Conservation (phyloP, 1,140 invertebrate species). For the Psilanteris sp. region DNA sequence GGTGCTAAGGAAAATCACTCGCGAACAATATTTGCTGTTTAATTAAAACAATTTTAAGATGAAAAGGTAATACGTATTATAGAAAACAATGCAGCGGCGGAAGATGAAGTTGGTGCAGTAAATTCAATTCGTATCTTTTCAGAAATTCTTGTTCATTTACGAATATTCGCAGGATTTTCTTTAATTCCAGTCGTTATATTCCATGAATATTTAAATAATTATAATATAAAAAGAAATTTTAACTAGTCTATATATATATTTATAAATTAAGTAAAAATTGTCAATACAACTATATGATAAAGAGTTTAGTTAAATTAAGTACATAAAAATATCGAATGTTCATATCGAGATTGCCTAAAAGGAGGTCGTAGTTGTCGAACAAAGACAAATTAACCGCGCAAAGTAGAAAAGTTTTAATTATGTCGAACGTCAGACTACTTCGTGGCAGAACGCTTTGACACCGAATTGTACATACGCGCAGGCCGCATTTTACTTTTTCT, state of each 20-base stretch:
- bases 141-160: slow-evolving; percentile 17
- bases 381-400: slow-evolving; percentile 73
- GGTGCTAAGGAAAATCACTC: slow-evolving; percentile 6
- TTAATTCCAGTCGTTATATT: too few relatives aligned
- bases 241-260: too few relatives aligned
- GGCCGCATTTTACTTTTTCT: slow-evolving; percentile 23
- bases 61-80: slow-evolving; percentile 11
- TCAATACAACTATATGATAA: too few relatives aligned
- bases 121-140: slow-evolving; percentile 8
- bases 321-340: slow-evolving; percentile 26
- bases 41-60: slow-evolving; percentile 34
- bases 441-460: slow-evolving; percentile 47
- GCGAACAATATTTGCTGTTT: slow-evolving; percentile 30
- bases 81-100: slow-evolving; percentile 7
- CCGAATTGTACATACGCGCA: neutral
- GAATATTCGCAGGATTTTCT: slow-evolving; percentile 10
- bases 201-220: too few relatives aligned
- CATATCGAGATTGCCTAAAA: too few relatives aligned
- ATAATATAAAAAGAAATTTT: too few relatives aligned
- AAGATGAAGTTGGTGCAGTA: neutral
- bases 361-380: slow-evolving; percentile 59
- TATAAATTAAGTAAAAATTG: too few relatives aligned
- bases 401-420: slow-evolving; percentile 78
- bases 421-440: slow-evolving; percentile 66
- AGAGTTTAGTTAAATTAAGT: too few relatives aligned